Evolutionary conservation across 2,888 invertebrate genomes (phyloP), one percentile per base, ranked within the genome.

Genomic region (Ypsolopha sequella): DNA sequence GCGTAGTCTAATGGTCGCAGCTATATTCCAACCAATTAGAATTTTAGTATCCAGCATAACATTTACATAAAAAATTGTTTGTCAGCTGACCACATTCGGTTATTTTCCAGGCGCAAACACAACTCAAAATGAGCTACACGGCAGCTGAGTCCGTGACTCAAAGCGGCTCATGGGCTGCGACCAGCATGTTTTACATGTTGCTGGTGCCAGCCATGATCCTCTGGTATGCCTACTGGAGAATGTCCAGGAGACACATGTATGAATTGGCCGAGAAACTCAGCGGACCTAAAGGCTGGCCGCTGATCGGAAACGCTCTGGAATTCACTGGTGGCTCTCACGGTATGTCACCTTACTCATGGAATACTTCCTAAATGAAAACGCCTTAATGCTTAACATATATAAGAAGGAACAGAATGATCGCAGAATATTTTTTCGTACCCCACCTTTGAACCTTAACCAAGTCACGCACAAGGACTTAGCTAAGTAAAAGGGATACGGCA

Each of bases 301-400:
- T 95, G 0, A 63, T 95, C 44, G 95, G 95, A 59, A 94, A 92
- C 64, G 91, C 93, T 1, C 76, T 92, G 41, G 92, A 94, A 56
- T 90, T 95, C 53, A 74, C 91, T 3, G 94, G 94, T 62, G 89
- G 90, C 49, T 91, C 94, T 48, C 88, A 91, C 68, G 89, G 94
- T 94, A 84, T 13, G 47, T 46, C 24, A 4, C 24, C 24, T 24
- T 24, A 24, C 24, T 24, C 24, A 24, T 4, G 24, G 4, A 24
- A 24, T 4, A 24, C 24, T 24, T 24, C 4, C n/a, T n/a, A n/a
- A n/a, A n/a, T 24, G 24, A 6, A n/a, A 39, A 6, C 3, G 10
- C 39, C 39, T n/a, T 39, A 39, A 3, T 39, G n/a, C 2, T 6
- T 39, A 3, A 39, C 10, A 39, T 3, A 39, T 39, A 9, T 39